Base-by-base conservation (phyloP, 2,113 vertebrate species). In the Colossoma macropomum region DNA sequence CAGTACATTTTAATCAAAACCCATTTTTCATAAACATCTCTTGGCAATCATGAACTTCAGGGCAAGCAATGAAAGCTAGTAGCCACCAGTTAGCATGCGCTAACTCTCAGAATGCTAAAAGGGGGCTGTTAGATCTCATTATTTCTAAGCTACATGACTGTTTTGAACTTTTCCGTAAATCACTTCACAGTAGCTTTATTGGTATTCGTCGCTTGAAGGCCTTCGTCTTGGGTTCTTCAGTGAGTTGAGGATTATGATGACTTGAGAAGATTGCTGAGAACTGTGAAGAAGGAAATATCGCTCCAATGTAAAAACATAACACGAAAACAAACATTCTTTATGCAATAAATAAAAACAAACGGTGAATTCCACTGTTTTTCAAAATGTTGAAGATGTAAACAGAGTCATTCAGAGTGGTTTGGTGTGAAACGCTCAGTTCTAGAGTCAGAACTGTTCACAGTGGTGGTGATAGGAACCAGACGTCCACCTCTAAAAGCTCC, bases 221-320 rank as follows among this genome's bases (percentile, higher is more conserved):
- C 30, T 41, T 77, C 12, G 15, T 25, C 59, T 28, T 4, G 16
- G 19, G 7, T 34, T 25, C 23, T 41, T n/a, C 21, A 0, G 16
- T 23, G 68, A 15, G 23, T 19, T 45, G 68, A 41, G 45, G 38
- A 65, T 87, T 93, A 91, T 12, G 90, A 87, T 3, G 91, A 89
- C 48, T 85, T 87, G 52, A 94, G 87, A 70, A 94, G 89, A 86
- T 71, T 91, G 87, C 78, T 89, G 25, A 90, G 88, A 79, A 90
- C 92, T 94, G 87, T 10, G 76, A 74, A 84, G 8, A 68, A 82
- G 23, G 17, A 78, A 8, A 65, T 59, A 34, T 56, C 25, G 12
- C 32, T n/a, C 27, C 75, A 23, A 7, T 23, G 72, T 52, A 21
- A 27, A 32, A 74, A 68, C 48, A 50, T 10, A 73, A 73, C 9